phyloP scores from a whole-genome alignment of 2,797 vertebrate genomes.

The Carduelis carduelis region DNA sequence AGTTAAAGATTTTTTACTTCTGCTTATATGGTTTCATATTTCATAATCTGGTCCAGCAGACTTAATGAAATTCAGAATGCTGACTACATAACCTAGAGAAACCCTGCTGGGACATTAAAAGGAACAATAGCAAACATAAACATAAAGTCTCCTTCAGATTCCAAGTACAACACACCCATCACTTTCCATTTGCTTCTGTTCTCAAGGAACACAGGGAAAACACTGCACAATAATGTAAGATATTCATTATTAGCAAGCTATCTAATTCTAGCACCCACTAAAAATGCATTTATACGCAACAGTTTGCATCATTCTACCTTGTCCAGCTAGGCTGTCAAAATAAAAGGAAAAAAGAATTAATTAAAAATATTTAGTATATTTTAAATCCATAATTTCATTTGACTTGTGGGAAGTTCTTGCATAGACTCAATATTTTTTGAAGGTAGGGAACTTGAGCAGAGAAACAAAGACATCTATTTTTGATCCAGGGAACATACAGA shows the following conservation, averaged over 20 bases:
- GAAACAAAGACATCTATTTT: background rate
- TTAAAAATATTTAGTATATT: background rate
- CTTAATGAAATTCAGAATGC: slow-evolving; percentile 27
- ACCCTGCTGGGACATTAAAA: background rate
- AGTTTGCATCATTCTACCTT: background rate
- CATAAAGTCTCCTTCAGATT: background rate
- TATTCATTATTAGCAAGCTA: background rate
- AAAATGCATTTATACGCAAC: background rate
- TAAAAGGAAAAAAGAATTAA: background rate
- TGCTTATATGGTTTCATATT: background rate
- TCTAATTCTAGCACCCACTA: background rate
- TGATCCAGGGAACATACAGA: background rate
- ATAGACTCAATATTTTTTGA: background rate
- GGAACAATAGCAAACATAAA: slow-evolving; percentile 21
- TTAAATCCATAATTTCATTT: background rate
- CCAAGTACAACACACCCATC: background rate
- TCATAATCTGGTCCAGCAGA: background rate
- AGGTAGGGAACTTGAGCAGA: background rate
- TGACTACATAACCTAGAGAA: background rate
- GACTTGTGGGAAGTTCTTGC: background rate
- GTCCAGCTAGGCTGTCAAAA: background rate
- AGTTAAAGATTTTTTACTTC: background rate
- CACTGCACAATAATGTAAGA: background rate
- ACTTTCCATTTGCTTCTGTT: background rate
- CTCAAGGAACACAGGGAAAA: background rate